Conservation (phyloP, 2,797 vertebrate species). For the Ceyx erithaca region DNA sequence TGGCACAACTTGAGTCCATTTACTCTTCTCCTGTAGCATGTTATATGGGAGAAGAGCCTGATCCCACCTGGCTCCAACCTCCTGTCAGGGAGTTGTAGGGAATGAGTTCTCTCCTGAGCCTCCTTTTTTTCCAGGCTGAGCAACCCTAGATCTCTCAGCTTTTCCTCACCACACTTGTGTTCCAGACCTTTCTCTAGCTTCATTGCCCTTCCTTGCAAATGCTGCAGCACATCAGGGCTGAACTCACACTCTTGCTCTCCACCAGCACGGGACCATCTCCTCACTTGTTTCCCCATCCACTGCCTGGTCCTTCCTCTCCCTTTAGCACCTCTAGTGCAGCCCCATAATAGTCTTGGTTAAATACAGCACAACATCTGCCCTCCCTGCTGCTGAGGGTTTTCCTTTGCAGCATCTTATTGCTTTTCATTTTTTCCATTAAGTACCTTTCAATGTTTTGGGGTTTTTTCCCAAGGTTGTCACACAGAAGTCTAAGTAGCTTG, state of each 20-base stretch:
- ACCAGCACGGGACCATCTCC: not conserved
- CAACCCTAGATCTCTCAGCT: not conserved
- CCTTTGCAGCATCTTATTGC: not conserved
- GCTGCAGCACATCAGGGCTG: not conserved
- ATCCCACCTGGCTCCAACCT: not conserved
- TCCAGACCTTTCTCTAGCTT: not conserved
- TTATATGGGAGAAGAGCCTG: not conserved
- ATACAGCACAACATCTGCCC: not conserved
- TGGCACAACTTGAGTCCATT: not conserved
- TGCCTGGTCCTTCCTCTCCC: not conserved
- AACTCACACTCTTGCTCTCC: not conserved
- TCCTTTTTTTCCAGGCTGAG: not conserved
- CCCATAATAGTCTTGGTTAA: not conserved
- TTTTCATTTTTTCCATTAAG: not conserved
- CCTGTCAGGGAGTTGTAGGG: not conserved
- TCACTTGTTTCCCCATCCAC: not conserved
- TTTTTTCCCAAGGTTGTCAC: not conserved
- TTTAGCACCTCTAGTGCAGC: not conserved
- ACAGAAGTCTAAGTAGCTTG: accelerated
- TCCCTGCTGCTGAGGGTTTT: not conserved
- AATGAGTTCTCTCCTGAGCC: not conserved
- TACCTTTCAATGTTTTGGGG: not conserved
- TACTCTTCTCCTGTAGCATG: not conserved
- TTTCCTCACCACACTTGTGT: not conserved
- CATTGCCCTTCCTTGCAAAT: not conserved